These are phyloP conservation scores for Alauda arvensis DNA, from an alignment of 2,797 vertebrate genomes.

Conservation along the genomic window DNA sequence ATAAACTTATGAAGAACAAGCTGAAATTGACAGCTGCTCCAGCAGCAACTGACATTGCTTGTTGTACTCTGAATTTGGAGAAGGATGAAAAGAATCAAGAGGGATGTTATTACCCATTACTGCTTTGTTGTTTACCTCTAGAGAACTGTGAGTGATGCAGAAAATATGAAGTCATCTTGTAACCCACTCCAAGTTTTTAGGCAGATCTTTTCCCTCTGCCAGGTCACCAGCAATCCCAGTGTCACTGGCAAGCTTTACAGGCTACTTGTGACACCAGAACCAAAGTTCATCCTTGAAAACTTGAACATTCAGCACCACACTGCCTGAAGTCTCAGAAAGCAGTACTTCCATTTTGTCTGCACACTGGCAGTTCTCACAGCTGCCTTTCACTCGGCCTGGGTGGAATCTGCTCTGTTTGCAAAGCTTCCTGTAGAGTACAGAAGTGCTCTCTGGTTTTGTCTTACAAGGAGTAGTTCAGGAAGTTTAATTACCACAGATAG, in stretches of 20 bases:
- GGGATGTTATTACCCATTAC: not conserved
- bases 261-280: not conserved
- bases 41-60: not conserved
- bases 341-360: not conserved
- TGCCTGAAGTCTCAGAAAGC: not conserved
- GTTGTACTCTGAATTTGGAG: not conserved
- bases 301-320: not conserved
- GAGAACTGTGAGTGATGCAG: not conserved
- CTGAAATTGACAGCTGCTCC: not conserved
- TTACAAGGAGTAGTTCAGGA: not conserved
- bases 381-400: not conserved
- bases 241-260: not conserved
- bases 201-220: not conserved
- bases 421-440: not conserved
- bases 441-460: not conserved
- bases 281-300: not conserved
- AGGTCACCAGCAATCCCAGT: not conserved
- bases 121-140: not conserved
- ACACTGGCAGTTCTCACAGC: not conserved
- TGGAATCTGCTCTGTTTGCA: not conserved
- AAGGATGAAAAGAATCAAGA: not conserved
- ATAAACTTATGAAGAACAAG: not conserved
- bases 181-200: not conserved
- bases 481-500: slow-evolving; percentile 19
- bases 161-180: not conserved